Evolutionary conservation across 2,797 vertebrate genomes (phyloP), one percentile per base, ranked within the genome.

Genomic region (Rhadinocentrus ornatus): DNA sequence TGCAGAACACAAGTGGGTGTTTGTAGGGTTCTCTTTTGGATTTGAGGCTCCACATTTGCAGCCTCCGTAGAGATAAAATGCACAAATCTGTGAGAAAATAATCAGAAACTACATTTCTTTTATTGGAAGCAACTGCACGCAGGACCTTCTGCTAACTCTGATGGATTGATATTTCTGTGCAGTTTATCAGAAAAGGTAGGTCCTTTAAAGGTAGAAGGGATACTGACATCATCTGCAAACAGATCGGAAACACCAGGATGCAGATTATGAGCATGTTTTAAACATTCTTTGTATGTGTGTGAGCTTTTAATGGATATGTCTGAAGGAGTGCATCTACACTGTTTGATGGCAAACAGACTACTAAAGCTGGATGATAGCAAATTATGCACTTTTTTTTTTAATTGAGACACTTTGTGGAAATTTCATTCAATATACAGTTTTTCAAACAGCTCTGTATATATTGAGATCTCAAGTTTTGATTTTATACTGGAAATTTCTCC

Each of bases 401-500:
- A 37, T 2, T 37, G 35, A 37, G 11, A 12, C 3, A 6, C 29
- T 31, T 31, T 31, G 29, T 31, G 29, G 29, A 31, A 31, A 3
- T 31, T 31, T 31, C 29, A 31, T 31, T 31, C 29, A 31, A 31
- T 31, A 31, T 31, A 37, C 35, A 37, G 11, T 3, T 37, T 37
- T 37, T 37, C 35, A 2, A 37, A 12, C 2, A 37, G 11, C 35
- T 37, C 11, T 37, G 1, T 34, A 10, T 37, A 37, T 1, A 1
- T 12, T 37, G 10, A 37, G 31, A 34, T 59, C n/a, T 6, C 10
- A 5, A 37, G 26, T 37, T 37, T 37, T 37, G 35, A 12, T 69
- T 71, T 74, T 64, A 22, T 50, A 71, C 6, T 31, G 29, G 29
- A 63, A 55, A 54, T 78, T 75, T 48, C 37, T 41, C 44, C 44